A percentile compares a stretch with the other conserved stretches of the same genome.
These are phyloP conservation scores for Dasyurus viverrinus DNA, from an alignment of 2,113 vertebrate species.

Conservation along the genomic window DNA sequence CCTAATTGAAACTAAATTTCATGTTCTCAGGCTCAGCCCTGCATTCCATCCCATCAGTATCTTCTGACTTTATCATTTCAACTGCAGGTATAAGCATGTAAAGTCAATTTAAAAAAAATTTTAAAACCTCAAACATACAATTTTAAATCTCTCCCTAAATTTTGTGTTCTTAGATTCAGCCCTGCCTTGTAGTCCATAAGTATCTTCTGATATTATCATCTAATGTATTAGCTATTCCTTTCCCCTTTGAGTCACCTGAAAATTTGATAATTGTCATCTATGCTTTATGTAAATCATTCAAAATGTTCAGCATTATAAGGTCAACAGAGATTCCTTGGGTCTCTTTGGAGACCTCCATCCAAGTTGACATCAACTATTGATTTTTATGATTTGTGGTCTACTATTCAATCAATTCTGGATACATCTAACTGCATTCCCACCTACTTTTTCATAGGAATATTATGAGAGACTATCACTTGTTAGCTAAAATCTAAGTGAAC, in stretches of 20 bases:
- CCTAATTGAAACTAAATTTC: background rate
- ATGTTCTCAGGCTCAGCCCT: too few species aligned
- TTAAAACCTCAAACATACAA: too few species aligned
- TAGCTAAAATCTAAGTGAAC: background rate
- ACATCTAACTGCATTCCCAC: background rate
- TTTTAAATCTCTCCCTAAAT: too few species aligned
- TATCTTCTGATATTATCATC: background rate
- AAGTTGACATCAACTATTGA: background rate
- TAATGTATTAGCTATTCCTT: background rate
- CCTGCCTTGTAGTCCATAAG: too few species aligned
- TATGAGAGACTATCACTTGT: background rate
- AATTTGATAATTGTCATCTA: background rate
- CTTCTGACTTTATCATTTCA: too few species aligned
- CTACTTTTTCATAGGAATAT: background rate
- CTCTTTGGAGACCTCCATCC: background rate
- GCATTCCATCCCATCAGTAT: too few species aligned
- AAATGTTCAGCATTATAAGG: background rate
- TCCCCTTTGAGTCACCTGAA: background rate
- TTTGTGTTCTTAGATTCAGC: too few species aligned
- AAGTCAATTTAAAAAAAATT: too few species aligned
- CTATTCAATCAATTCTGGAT: background rate
- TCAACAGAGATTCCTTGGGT: background rate
- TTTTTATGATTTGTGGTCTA: background rate
- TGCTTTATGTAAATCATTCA: background rate
- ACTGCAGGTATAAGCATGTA: too few species aligned